phyloP scores from a whole-genome alignment of 2,797 vertebrate species.

The Novumbra hubbsi region DNA sequence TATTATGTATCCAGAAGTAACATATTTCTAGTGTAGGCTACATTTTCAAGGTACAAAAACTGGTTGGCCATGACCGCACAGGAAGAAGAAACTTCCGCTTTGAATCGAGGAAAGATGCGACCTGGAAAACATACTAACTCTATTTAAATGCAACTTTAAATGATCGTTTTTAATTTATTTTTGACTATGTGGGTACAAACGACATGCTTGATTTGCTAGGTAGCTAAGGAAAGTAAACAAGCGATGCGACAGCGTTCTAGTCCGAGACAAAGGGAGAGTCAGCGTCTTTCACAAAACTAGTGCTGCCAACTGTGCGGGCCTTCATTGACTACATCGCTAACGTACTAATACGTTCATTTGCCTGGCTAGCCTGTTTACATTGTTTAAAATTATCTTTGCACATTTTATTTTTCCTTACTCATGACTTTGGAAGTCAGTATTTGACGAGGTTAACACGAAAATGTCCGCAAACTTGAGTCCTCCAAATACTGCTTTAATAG shows the following conservation, averaged over 20 bases:
- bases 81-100: not conserved
- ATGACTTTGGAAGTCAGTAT: constrained; percentile 4
- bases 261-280: not conserved
- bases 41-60: not conserved
- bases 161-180: not conserved
- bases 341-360: not conserved
- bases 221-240: not conserved
- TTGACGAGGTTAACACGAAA: not conserved
- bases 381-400: not conserved
- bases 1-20: not conserved
- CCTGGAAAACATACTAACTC: not conserved
- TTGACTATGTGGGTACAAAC: not conserved
- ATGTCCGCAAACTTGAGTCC: constrained; percentile 36
- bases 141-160: not conserved
- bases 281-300: not conserved
- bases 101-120: not conserved
- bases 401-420: not conserved
- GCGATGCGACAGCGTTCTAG: not conserved
- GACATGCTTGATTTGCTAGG: not conserved
- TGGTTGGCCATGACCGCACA: constrained; percentile 1
- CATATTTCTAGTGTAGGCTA: too few species aligned
- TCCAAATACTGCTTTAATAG: constrained; percentile 29
- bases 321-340: not conserved
- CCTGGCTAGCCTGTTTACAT: not conserved
- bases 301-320: too few species aligned